Conservation (phyloP, 2,888 invertebrate species). For the Chymomyza caudatula region DNA sequence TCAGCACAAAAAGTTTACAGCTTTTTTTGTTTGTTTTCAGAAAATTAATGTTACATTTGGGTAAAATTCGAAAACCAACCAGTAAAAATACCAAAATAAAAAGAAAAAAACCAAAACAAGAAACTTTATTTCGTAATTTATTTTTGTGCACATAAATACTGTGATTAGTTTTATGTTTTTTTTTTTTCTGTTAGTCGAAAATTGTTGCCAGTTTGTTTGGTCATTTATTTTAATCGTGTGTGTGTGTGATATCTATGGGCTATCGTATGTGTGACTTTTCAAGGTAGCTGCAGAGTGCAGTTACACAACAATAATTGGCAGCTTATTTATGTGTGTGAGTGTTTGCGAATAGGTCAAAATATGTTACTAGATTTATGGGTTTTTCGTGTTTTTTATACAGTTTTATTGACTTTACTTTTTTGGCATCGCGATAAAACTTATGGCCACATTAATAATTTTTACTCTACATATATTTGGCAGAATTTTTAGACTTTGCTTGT, state of each 20-base stretch:
- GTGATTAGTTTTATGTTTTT: constrained; percentile 18
- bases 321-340: neutral
- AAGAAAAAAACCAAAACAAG: neutral
- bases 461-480: neutral
- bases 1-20: constrained; percentile 3
- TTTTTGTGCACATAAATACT: constrained; percentile 18
- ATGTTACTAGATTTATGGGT: constrained; percentile 9
- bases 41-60: constrained; percentile 11
- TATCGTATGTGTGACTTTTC: neutral
- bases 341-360: neutral
- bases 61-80: neutral
- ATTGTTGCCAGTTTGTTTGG: constrained; percentile 3
- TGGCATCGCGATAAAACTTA: neutral
- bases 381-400: neutral
- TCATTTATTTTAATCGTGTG: constrained; percentile 8
- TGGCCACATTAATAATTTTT: neutral
- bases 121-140: neutral
- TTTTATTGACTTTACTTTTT: too few species aligned
- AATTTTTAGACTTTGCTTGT: neutral
- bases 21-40: neutral
- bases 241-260: neutral
- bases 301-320: neutral
- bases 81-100: neutral
- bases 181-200: neutral
- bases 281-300: neutral